phyloP scores from a whole-genome alignment of 2,113 vertebrate genomes.

The Martes martes region DNA sequence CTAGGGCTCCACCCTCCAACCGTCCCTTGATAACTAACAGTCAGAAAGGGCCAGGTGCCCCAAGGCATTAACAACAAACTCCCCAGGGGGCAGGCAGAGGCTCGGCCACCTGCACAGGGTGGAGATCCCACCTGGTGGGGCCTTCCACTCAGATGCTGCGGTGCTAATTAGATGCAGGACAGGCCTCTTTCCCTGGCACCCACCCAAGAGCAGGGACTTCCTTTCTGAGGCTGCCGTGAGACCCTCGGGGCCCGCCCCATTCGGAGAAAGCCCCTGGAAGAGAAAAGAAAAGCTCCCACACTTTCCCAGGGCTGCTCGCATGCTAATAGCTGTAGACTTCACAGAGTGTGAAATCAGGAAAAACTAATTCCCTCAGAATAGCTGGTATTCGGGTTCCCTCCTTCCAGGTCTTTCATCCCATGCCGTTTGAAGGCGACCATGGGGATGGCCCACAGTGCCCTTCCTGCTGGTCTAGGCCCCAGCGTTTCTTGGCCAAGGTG shows the following conservation, averaged over 20 bases:
- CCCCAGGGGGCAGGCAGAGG: rapidly evolving
- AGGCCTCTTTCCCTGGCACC: background rate
- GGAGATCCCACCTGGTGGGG: background rate
- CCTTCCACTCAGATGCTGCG: background rate
- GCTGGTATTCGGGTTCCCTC: constrained; percentile 43
- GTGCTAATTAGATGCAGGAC: background rate
- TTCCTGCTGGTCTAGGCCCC: constrained; percentile 62
- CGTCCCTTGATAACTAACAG: background rate
- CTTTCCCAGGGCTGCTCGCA: constrained; percentile 57
- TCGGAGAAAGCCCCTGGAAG: constrained; percentile 40
- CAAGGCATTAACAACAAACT: too few species aligned
- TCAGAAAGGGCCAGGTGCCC: background rate
- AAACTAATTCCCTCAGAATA: constrained; percentile 63
- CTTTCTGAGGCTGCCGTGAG: background rate
- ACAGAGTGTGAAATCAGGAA: constrained; percentile 63
- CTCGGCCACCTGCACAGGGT: rapidly evolving
- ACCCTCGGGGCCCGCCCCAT: background rate
- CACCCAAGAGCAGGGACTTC: background rate
- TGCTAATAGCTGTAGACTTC: background rate
- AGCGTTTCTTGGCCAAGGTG: constrained; percentile 32
- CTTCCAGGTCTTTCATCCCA: constrained; percentile 25
- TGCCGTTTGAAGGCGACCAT: constrained; percentile 45
- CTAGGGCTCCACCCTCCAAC: background rate
- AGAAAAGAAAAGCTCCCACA: constrained; percentile 50
- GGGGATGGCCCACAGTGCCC: constrained; percentile 49